Percentiles rank a stretch among this genome's conserved stretches.
These are phyloP conservation scores for Pseudochirops cupreus DNA, from an alignment of 2,797 vertebrate species.

Conservation along the genomic window DNA sequence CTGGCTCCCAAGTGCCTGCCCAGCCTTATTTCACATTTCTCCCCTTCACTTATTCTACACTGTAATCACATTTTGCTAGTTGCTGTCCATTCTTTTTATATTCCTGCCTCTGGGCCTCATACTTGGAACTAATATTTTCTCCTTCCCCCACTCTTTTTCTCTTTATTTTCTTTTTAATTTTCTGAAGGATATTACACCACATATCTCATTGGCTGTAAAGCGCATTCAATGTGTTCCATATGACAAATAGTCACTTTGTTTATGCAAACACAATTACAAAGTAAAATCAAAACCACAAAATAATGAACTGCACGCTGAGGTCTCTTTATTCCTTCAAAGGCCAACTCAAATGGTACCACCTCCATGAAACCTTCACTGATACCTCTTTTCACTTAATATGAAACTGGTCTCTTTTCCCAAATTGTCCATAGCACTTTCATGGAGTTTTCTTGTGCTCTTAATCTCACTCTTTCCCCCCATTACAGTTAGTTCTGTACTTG, in stretches of 20 bases:
- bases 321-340: too few species aligned
- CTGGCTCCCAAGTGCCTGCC: neutral
- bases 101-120: neutral
- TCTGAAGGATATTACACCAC: constrained; percentile 99
- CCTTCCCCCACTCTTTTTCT: neutral
- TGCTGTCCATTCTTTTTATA: neutral
- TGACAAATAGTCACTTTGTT: constrained; percentile 99
- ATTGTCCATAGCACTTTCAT: neutral
- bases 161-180: constrained; percentile 93
- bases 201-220: constrained; percentile 99
- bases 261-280: constrained; percentile 99
- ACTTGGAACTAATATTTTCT: neutral
- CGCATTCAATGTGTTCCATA: constrained; percentile 99
- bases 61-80: neutral
- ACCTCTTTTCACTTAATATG: neutral
- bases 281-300: constrained; percentile 99
- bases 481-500: neutral
- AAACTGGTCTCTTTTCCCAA: neutral
- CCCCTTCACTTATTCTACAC: neutral
- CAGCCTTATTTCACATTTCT: neutral
- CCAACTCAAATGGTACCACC: neutral
- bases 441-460: neutral
- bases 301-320: constrained; percentile 97
- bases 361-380: neutral
- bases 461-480: neutral